Conservation (phyloP, 2,888 invertebrate genomes). For the Leucophenga maculata region DNA sequence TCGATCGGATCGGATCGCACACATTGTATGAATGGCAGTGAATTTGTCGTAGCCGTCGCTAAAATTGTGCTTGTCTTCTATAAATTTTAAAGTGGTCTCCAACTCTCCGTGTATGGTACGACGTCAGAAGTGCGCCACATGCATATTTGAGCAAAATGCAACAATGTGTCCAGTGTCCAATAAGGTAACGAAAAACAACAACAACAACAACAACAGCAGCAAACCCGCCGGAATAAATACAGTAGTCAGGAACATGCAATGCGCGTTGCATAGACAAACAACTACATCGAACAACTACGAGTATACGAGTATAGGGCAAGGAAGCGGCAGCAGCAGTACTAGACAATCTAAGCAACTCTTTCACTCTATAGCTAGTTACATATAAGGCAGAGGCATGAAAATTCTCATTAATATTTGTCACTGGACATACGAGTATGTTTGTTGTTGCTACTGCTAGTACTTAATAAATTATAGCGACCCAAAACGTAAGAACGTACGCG, state of each 20-base stretch:
- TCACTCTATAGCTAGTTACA: constrained; percentile 28
- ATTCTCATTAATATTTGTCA: constrained; percentile 70
- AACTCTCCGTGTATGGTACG: not conserved
- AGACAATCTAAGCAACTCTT: not conserved
- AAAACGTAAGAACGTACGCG: not conserved
- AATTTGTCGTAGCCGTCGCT: constrained; percentile 37
- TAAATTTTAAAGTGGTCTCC: constrained; percentile 15
- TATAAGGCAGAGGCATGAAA: constrained; percentile 61
- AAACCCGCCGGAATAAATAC: constrained; percentile 30
- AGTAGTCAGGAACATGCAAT: constrained; percentile 29
- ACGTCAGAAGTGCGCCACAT: constrained; percentile 20
- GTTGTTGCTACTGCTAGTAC: constrained; percentile 34
- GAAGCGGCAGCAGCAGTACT: constrained; percentile 35
- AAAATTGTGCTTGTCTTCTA: constrained; percentile 32
- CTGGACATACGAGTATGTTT: constrained; percentile 58
- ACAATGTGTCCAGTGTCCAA: constrained; percentile 10
- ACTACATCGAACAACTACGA: constrained; percentile 1
- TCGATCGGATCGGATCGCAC: not conserved
- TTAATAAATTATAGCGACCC: constrained; percentile 54
- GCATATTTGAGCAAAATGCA: constrained; percentile 10
- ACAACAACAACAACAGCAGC: constrained; percentile 33
- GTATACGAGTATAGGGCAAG: constrained; percentile 25
- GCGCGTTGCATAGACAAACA: constrained; percentile 27
- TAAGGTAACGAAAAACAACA: constrained; percentile 16
- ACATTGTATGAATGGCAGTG: constrained; percentile 20